A percentile compares a stretch with the other conserved stretches of the same genome.
These are phyloP conservation scores for Microtus pennsylvanicus DNA, from an alignment of 2,113 vertebrate species.

Conservation along the genomic window DNA sequence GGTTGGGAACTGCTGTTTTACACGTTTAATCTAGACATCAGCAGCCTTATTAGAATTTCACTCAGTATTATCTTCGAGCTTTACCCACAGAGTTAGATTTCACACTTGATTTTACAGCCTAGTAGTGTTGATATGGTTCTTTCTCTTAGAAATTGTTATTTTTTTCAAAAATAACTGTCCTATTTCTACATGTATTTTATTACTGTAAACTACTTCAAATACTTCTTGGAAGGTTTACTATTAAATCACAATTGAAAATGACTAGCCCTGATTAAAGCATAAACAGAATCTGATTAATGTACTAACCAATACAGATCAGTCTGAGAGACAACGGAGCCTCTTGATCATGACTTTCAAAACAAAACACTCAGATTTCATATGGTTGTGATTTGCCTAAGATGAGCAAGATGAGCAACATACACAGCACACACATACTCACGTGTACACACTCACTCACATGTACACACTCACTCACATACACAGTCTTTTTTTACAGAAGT, in stretches of 20 bases:
- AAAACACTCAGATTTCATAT: conserved; percentile 47
- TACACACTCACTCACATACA: neutral
- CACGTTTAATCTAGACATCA: neutral
- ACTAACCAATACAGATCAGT: conserved; percentile 36
- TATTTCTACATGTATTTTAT: conserved; percentile 56
- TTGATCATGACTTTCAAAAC: conserved; percentile 49
- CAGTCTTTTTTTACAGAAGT: conserved; percentile 13
- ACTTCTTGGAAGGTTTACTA: conserved; percentile 55
- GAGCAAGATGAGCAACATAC: conserved; percentile 16
- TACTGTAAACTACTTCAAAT: conserved; percentile 58
- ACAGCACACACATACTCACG: neutral
- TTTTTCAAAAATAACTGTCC: conserved; percentile 36
- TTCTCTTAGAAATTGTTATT: neutral
- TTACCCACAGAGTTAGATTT: conserved; percentile 39
- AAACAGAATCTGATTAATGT: conserved; percentile 63
- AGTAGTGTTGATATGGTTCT: neutral
- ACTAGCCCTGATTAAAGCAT: conserved; percentile 56
- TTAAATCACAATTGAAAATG: conserved; percentile 66
- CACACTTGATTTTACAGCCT: conserved; percentile 44
- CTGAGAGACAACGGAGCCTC: conserved; percentile 31
- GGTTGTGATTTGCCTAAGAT: conserved; percentile 8
- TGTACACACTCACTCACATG: neutral
- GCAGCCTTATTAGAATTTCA: conserved; percentile 42
- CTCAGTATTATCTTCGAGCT: neutral
- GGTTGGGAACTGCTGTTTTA: neutral